These are phyloP conservation scores for Xestia sexstrigata DNA, from an alignment of 2,888 invertebrate species.

Conservation along the genomic window DNA sequence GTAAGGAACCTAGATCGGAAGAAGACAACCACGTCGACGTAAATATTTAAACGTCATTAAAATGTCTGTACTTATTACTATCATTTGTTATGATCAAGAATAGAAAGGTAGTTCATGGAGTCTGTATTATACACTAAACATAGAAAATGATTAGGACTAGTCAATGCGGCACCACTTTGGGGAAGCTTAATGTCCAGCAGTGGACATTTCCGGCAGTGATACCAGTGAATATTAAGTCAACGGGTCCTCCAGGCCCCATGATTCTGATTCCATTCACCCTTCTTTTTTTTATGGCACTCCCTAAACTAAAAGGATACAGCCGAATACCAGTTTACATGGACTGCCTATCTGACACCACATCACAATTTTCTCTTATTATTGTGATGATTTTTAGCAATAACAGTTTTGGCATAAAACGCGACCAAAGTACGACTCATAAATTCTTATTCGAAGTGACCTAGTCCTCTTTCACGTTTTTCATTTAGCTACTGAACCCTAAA, in stretches of 20 bases:
- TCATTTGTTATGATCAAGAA: background rate
- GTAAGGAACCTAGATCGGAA: background rate
- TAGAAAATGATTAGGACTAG: background rate
- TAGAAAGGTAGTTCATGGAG: background rate
- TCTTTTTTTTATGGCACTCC: background rate
- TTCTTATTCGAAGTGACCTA: background rate
- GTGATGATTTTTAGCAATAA: background rate
- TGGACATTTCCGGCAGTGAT: background rate
- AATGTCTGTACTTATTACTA: background rate
- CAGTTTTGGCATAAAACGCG: background rate
- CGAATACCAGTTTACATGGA: background rate
- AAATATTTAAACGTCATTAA: background rate
- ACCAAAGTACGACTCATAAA: background rate
- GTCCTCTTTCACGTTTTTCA: background rate
- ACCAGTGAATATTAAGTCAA: background rate
- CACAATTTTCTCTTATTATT: background rate
- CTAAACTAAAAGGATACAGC: background rate
- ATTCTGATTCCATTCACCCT: background rate
- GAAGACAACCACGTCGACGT: background rate
- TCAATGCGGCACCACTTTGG: background rate
- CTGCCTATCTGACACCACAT: background rate
- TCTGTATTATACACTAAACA: background rate
- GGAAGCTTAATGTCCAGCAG: background rate
- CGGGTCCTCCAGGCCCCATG: background rate
- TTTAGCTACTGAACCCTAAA: slow-evolving; percentile 10